Conservation (phyloP, 2,888 invertebrate genomes). For the Sinohyriopsis cumingii region DNA sequence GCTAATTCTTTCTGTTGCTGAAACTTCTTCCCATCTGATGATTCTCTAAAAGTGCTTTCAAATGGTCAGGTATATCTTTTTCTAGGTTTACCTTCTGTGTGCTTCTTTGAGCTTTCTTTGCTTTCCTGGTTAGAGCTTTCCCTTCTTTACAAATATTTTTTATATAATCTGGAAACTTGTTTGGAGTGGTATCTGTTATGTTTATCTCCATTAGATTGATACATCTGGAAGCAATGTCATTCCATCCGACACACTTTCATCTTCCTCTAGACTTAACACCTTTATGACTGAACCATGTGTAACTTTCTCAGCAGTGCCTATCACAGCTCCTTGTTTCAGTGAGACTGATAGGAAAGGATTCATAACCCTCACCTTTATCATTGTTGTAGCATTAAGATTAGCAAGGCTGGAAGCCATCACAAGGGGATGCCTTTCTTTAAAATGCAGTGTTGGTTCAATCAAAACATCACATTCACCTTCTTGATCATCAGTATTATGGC, state of each 20-base stretch:
- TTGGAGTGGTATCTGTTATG: too few relatives aligned
- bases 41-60: constrained; percentile 7
- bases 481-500: constrained; percentile 10
- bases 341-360: constrained; percentile 24
- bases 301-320: constrained; percentile 19
- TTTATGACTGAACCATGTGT: not conserved
- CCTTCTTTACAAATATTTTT: too few relatives aligned
- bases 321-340: constrained; percentile 18
- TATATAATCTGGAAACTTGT: too few relatives aligned
- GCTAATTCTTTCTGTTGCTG: constrained; percentile 7
- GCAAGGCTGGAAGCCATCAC: constrained; percentile 25
- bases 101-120: too few relatives aligned
- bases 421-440: constrained; percentile 20
- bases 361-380: constrained; percentile 23
- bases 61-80: constrained; percentile 11
- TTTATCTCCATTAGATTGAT: too few relatives aligned
- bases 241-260: constrained; percentile 3
- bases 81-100: too few relatives aligned
- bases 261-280: not conserved
- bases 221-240: not conserved
- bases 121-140: too few relatives aligned
- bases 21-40: constrained; percentile 1
- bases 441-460: constrained; percentile 19
- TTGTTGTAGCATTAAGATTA: constrained; percentile 15
- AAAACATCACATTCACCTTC: constrained; percentile 5